Conservation (phyloP, 2,797 vertebrate genomes). For the Galaxias olidus region DNA sequence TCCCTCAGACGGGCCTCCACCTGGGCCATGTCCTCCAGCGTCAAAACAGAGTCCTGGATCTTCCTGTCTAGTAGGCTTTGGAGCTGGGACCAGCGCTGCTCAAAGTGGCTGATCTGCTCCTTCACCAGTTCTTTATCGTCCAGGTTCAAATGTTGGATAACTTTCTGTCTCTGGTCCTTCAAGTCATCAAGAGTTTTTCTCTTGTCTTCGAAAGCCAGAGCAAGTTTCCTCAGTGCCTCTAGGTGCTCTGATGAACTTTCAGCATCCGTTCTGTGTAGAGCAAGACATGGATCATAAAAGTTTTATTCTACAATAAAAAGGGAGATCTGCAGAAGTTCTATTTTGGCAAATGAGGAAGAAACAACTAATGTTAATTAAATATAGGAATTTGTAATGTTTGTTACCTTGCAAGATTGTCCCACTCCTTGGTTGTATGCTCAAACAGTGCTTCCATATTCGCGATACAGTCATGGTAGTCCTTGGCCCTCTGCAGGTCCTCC, state of each 20-base stretch:
- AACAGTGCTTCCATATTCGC: constrained; percentile 85
- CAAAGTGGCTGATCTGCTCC: constrained; percentile 90
- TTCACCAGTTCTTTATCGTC: constrained; percentile 94
- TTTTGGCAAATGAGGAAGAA: not conserved
- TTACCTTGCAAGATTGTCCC: constrained; percentile 95
- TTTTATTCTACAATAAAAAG: not conserved
- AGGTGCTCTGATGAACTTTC: constrained; percentile 91
- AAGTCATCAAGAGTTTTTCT: constrained; percentile 86
- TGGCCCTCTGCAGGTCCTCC: constrained; percentile 86
- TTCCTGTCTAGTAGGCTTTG: constrained; percentile 89
- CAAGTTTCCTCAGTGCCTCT: constrained; percentile 86
- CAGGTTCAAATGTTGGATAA: constrained; percentile 86
- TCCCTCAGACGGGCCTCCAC: constrained; percentile 86
- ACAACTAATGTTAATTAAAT: too few relatives aligned
- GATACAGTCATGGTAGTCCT: constrained; percentile 86
- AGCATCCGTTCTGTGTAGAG: constrained; percentile 85
- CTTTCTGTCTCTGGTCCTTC: constrained; percentile 89
- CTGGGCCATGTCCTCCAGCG: constrained; percentile 85
- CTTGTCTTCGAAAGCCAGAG: constrained; percentile 80
- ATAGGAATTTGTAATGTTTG: not conserved
- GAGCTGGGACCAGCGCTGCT: constrained; percentile 92
- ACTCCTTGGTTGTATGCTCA: constrained; percentile 92
- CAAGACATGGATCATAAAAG: not conserved
- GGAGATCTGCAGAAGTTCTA: not conserved
- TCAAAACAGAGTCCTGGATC: constrained; percentile 86